Evolutionary conservation across 92 coral and sea anemone genomes (phyloP), one percentile per base, ranked within the genome.

Genomic region (Epizoanthus fatuus): DNA sequence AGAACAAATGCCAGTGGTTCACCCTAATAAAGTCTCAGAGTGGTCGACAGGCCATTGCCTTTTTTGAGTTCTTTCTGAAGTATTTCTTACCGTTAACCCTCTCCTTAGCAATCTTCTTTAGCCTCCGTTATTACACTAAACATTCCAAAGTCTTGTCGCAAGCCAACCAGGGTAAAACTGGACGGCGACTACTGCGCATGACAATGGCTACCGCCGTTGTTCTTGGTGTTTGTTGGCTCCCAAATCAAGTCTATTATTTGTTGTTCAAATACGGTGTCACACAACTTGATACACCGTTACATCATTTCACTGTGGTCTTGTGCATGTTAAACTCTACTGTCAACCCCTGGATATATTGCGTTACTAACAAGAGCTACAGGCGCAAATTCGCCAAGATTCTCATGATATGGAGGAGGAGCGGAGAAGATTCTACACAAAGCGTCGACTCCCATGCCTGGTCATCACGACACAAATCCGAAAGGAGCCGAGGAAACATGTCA

Each of bases 301-400:
- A 95, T 57, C 96, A 88, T 80, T 90, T 67, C 40, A 93, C 98
- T 2, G 96, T 95, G 32, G 92, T 88, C 7, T 35, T 95, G 35
- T 89, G 94, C 53, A 93, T 95, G 94, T 84, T 93, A 19, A 95
- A 91, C 70, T 90, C 96, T 0, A 86, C 94, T 59, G 81, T 95
- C n/a, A 95, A 95, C 79, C 98, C 98, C 4, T 90, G 95, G 93
- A 91, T 95, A 5, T 95, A 95, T 79, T 94, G 91, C 65, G 94
- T 80, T 40, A 90, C 98, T 9, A 95, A 93, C 81, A 91, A 86
- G 12, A 84, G 84, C 6, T 95, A 93, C 87, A 62, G 98, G 16
- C 80, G 81, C 47, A 87, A 91, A 55, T 87, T 95, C 38, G 62
- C 60, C 20, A 54, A 52, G 55, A 56, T 81, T 38, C 77, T 90